Conservation (phyloP, 2,797 vertebrate genomes). For the Chromobotia macracanthus region DNA sequence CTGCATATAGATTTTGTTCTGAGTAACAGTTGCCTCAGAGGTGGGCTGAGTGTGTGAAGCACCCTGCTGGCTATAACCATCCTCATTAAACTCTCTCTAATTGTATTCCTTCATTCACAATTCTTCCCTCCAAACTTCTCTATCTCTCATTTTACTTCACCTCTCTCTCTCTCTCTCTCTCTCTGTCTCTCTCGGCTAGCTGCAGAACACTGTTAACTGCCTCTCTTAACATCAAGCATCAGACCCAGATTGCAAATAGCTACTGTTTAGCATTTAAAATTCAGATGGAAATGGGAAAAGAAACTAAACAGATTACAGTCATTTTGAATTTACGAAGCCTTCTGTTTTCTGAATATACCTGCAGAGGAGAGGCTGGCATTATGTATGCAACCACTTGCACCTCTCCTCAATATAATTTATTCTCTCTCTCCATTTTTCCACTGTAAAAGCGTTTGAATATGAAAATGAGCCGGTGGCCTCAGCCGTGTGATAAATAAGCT, state of each 20-base stretch:
- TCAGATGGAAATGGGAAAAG: conserved; percentile 50
- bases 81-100: conserved; percentile 35
- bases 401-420: conserved; percentile 26
- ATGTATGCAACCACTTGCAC: conserved; percentile 38
- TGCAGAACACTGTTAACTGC: conserved; percentile 31
- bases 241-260: conserved; percentile 14
- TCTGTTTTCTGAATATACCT: not conserved
- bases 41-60: not conserved
- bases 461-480: not conserved
- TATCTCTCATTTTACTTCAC: not conserved
- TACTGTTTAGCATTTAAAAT: conserved; percentile 46
- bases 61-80: conserved; percentile 2
- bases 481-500: conserved; percentile 19
- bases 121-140: conserved; percentile 15
- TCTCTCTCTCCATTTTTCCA: conserved; percentile 21
- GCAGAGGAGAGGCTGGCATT: conserved; percentile 21
- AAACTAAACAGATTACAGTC: conserved; percentile 49
- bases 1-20: conserved; percentile 24
- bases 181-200: conserved; percentile 8
- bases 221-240: not conserved
- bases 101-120: not conserved
- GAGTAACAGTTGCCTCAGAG: conserved; percentile 27
- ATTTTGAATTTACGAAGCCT: conserved; percentile 26
- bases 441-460: conserved; percentile 25
- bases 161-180: not conserved